These are phyloP conservation scores for Pristiophorus japonicus DNA, from an alignment of 2,113 vertebrate genomes.

Conservation along the genomic window DNA sequence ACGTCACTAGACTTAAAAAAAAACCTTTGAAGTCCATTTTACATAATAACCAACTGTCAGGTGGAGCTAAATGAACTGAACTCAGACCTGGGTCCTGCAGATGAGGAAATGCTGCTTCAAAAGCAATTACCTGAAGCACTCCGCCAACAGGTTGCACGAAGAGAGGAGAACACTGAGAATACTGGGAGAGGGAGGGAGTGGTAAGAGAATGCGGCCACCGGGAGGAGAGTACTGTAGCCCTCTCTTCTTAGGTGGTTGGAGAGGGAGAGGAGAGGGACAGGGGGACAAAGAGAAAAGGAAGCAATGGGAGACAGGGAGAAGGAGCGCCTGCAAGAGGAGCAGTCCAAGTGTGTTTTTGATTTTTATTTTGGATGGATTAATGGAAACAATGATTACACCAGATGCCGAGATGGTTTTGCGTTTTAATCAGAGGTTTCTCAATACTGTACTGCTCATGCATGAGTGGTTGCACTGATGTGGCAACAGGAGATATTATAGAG, in stretches of 20 bases:
- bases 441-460: background rate
- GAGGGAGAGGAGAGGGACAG: background rate
- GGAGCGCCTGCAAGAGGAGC: background rate
- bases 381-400: slow-evolving; percentile 23
- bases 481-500: background rate
- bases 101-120: too few relatives aligned
- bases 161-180: too few relatives aligned
- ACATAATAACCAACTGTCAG: too few relatives aligned
- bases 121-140: too few relatives aligned
- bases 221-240: too few relatives aligned
- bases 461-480: background rate
- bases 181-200: too few relatives aligned
- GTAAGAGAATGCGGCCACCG: too few relatives aligned
- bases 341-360: background rate
- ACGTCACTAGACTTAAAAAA: background rate
- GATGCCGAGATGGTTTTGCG: background rate
- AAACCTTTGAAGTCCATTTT: too few relatives aligned
- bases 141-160: too few relatives aligned
- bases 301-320: background rate
- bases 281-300: background rate
- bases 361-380: slow-evolving; percentile 25
- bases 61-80: too few relatives aligned
- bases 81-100: too few relatives aligned
- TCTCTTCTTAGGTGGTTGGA: too few relatives aligned
- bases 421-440: background rate